Conservation (phyloP, 2,113 vertebrate species). For the Willisornis vidua region DNA sequence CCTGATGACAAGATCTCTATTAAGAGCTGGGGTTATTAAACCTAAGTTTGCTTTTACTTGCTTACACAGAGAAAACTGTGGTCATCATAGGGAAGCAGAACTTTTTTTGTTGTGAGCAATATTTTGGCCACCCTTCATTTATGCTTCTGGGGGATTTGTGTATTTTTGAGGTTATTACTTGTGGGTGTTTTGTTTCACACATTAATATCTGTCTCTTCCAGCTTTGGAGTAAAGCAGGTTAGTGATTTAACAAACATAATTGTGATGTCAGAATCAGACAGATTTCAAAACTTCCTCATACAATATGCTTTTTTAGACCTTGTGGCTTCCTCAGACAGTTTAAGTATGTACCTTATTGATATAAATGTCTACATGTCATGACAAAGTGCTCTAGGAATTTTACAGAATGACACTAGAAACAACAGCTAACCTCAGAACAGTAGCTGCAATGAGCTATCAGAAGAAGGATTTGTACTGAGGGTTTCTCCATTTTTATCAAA, state of each 20-base stretch:
- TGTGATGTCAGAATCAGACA: background rate
- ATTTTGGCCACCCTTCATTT: background rate
- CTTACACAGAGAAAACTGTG: background rate
- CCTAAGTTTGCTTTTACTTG: background rate
- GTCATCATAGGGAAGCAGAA: background rate
- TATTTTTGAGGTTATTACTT: background rate
- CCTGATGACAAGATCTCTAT: background rate
- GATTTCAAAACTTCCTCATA: background rate
- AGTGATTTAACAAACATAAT: background rate
- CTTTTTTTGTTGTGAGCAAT: background rate
- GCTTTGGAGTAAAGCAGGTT: background rate
- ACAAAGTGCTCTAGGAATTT: background rate
- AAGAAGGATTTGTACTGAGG: background rate
- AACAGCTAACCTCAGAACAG: background rate
- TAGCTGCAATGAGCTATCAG: background rate
- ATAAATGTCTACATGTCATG: background rate
- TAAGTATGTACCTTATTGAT: background rate
- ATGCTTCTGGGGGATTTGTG: fast-evolving
- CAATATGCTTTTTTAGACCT: background rate
- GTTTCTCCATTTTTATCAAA: background rate
- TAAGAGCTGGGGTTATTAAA: background rate
- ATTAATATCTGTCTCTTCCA: background rate
- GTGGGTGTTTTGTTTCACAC: background rate
- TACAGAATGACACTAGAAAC: background rate
- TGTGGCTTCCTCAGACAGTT: background rate